These are phyloP conservation scores for Thalassaphorura encarpata DNA, from an alignment of 1,140 invertebrate species.

Conservation along the genomic window DNA sequence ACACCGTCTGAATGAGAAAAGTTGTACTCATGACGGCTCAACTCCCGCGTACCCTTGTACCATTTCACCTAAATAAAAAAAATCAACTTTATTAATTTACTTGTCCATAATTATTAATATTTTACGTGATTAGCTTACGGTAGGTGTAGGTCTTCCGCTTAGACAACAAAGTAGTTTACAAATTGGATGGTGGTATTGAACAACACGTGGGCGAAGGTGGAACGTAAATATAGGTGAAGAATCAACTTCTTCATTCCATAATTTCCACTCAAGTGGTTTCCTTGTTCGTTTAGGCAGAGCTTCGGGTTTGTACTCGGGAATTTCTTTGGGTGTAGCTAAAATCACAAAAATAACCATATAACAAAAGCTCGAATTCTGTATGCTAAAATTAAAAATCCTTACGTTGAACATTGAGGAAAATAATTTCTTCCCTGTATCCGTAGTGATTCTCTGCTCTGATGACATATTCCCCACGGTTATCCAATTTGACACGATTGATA, in stretches of 20 bases:
- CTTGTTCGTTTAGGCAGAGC: conserved; percentile 55
- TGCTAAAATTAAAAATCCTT: conserved; percentile 38
- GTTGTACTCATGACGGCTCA: conserved; percentile 80
- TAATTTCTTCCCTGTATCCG: conserved; percentile 88
- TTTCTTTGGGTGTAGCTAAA: conserved; percentile 66
- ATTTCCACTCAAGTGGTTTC: conserved; percentile 68
- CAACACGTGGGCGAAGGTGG: conserved; percentile 90
- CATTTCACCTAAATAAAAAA: conserved; percentile 52
- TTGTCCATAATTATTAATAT: not conserved
- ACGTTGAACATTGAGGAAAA: conserved; percentile 96
- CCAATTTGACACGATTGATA: conserved; percentile 87
- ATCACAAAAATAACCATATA: conserved; percentile 13
- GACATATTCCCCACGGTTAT: conserved; percentile 94
- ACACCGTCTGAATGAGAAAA: conserved; percentile 87
- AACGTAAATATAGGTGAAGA: conserved; percentile 91
- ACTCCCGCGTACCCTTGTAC: conserved; percentile 86
- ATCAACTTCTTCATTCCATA: conserved; percentile 82
- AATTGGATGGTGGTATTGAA: conserved; percentile 78
- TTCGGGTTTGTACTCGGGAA: conserved; percentile 65
- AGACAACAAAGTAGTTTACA: conserved; percentile 97
- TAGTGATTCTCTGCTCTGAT: conserved; percentile 97
- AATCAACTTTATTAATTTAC: too few relatives aligned
- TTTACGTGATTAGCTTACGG: conserved; percentile 46
- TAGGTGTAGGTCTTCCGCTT: conserved; percentile 83
- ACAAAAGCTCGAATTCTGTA: conserved; percentile 13